These are phyloP conservation scores for Epinephelus coioides DNA, from an alignment of 2,797 vertebrate species.

Conservation along the genomic window DNA sequence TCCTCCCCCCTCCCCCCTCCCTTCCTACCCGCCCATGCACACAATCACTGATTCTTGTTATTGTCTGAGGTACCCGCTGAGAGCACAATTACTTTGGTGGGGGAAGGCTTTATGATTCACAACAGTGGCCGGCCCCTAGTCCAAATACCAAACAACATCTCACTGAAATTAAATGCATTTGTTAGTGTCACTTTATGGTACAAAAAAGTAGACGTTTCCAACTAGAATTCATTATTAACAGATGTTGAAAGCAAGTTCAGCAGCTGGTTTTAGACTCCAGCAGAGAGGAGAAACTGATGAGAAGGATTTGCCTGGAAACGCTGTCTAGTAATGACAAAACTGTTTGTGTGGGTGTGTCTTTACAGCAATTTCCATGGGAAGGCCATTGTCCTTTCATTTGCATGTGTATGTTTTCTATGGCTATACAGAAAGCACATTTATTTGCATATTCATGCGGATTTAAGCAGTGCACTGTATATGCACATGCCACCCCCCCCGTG, in stretches of 20 bases:
- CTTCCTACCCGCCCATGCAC: conserved; percentile 29
- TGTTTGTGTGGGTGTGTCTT: neutral
- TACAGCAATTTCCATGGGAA: neutral
- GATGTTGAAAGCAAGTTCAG: conserved; percentile 45
- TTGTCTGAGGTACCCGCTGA: conserved; percentile 66
- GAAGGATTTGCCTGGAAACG: conserved; percentile 32
- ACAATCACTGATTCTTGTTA: conserved; percentile 69
- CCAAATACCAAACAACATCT: conserved; percentile 60
- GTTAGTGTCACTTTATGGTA: conserved; percentile 46
- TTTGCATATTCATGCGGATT: conserved; percentile 40
- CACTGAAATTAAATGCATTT: conserved; percentile 68
- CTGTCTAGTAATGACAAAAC: conserved; percentile 25
- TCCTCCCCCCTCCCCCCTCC: neutral
- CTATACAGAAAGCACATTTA: conserved; percentile 9
- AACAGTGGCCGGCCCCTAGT: conserved; percentile 38
- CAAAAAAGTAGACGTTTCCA: conserved; percentile 27
- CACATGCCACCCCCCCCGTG: neutral
- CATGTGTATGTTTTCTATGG: neutral
- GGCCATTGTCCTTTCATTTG: neutral
- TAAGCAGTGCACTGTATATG: conserved; percentile 19
- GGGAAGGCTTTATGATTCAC: conserved; percentile 59
- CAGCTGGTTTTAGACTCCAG: conserved; percentile 40
- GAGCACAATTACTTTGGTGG: conserved; percentile 68
- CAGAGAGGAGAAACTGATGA: conserved; percentile 23
- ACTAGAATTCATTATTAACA: conserved; percentile 45